phyloP scores from a whole-genome alignment of 2,113 vertebrate species.

The Grus americana region DNA sequence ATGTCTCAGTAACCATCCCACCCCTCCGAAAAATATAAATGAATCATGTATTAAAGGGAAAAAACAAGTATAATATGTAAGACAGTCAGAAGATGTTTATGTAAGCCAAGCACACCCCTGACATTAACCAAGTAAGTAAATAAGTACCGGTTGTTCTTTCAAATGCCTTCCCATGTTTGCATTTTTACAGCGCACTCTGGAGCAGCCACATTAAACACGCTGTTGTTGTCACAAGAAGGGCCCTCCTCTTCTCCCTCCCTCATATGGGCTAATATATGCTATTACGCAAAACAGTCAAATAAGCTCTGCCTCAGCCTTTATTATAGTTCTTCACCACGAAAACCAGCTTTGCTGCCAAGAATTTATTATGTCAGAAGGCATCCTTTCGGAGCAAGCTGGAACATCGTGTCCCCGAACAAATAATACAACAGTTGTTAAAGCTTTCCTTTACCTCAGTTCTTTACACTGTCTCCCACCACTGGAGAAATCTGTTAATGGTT shows the following conservation, averaged over 20 bases:
- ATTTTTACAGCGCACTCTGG: background rate
- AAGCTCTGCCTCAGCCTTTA: background rate
- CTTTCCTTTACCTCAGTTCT: background rate
- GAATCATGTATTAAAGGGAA: background rate
- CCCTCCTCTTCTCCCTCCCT: background rate
- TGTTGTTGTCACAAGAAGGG: background rate
- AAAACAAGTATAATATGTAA: background rate
- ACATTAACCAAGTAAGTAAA: slow-evolving; percentile 19
- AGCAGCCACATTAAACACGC: background rate
- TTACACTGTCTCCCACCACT: background rate
- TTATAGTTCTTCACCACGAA: background rate
- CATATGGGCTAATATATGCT: background rate
- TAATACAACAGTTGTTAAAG: background rate
- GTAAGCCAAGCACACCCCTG: background rate
- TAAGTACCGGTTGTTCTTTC: slow-evolving; percentile 14
- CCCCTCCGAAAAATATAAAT: slow-evolving; percentile 1
- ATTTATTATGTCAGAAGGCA: slow-evolving; percentile 2
- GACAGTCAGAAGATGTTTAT: background rate
- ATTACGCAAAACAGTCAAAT: background rate
- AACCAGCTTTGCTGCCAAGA: background rate
- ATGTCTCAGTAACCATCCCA: background rate
- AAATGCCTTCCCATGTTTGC: background rate
- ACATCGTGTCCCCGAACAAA: background rate
- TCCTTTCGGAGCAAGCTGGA: background rate
- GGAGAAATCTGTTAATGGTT: background rate